Conservation (phyloP, 23 tunicate species). For the Oikopleura dioica region DNA sequence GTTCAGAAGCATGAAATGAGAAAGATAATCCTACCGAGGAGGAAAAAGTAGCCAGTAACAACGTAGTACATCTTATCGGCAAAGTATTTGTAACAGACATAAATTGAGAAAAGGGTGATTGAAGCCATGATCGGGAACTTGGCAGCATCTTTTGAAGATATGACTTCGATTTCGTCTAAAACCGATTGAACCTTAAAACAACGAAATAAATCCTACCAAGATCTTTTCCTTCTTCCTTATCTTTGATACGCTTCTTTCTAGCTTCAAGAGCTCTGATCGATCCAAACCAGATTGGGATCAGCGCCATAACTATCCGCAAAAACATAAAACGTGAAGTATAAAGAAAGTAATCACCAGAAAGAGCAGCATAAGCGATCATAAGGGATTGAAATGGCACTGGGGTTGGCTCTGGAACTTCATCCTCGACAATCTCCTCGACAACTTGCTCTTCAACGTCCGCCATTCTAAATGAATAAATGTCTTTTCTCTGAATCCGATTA, state of each 20-base stretch:
- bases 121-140: conserved; percentile 73
- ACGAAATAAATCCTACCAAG: too few species aligned
- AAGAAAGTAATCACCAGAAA: neutral
- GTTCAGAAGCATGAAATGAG: too few species aligned
- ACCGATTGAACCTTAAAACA: too few species aligned
- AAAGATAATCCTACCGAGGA: neutral
- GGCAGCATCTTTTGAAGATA: conserved; percentile 52
- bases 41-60: neutral
- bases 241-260: neutral
- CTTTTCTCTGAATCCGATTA: neutral
- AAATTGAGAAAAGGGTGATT: conserved; percentile 46
- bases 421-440: neutral
- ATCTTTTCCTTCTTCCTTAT: neutral
- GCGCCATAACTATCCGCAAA: neutral
- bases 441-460: neutral
- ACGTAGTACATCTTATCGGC: neutral
- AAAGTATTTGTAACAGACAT: conserved; percentile 27
- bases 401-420: neutral
- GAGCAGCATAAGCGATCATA: neutral
- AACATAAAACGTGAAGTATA: neutral
- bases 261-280: neutral
- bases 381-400: neutral
- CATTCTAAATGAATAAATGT: neutral
- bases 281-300: neutral
- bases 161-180: conserved; percentile 59